These are phyloP conservation scores for Heliconius hewitsoni DNA, from an alignment of 1,140 invertebrate genomes.

Conservation along the genomic window DNA sequence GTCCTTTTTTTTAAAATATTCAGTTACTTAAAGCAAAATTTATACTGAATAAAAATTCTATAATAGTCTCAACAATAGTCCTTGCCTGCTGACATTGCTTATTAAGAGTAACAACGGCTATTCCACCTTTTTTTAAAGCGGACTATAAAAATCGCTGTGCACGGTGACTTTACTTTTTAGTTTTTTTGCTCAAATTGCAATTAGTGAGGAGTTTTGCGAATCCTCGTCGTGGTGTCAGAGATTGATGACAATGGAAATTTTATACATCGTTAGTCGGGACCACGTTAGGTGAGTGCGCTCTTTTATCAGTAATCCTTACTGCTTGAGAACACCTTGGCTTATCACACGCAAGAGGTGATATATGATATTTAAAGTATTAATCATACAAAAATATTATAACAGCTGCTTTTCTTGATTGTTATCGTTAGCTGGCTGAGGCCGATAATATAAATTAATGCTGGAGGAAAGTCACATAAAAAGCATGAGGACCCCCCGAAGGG, in stretches of 20 bases:
- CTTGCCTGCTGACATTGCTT: constrained; percentile 47
- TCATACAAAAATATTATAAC: neutral
- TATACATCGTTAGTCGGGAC: constrained; percentile 79
- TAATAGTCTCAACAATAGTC: constrained; percentile 16
- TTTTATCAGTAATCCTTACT: constrained; percentile 75
- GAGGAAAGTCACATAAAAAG: no score
- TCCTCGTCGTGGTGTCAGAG: constrained; percentile 77
- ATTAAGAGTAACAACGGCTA: constrained; percentile 51
- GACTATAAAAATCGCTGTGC: constrained; percentile 69
- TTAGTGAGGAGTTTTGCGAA: constrained; percentile 78
- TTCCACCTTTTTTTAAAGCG: constrained; percentile 47
- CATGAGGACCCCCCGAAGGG: no score
- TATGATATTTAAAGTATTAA: neutral
- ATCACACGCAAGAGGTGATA: neutral
- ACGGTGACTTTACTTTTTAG: constrained; percentile 74
- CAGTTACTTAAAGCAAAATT: neutral
- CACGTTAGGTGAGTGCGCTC: constrained; percentile 72
- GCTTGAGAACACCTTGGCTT: constrained; percentile 50
- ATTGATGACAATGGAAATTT: constrained; percentile 81
- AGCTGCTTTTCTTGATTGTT: neutral
- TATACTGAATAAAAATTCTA: constrained; percentile 21
- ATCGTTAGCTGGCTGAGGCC: no score
- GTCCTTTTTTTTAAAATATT: constrained; percentile 17
- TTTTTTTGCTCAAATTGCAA: constrained; percentile 79
- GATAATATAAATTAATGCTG: neutral